Conservation (phyloP, 2,797 vertebrate genomes). For the Neoniphon sammara region DNA sequence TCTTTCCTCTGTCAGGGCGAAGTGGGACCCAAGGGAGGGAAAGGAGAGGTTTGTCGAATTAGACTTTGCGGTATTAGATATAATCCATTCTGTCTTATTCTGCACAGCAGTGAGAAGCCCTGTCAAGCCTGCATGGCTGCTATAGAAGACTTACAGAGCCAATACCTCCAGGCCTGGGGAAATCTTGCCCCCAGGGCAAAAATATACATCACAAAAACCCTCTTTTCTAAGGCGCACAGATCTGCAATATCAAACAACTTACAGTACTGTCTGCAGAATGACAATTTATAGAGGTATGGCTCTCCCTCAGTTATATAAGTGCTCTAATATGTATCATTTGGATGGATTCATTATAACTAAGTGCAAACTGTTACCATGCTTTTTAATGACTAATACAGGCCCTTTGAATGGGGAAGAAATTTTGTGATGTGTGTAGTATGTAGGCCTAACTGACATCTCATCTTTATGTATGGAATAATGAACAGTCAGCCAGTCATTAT, state of each 20-base stretch:
- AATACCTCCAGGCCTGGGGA: conserved; percentile 60
- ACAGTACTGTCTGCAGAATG: conserved; percentile 56
- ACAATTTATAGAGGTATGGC: conserved; percentile 41
- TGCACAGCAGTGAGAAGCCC: conserved; percentile 58
- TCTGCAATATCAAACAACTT: conserved; percentile 65
- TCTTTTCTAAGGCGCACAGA: conserved; percentile 53
- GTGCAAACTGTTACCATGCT: not conserved
- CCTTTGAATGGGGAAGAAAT: too few species aligned
- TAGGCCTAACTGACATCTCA: too few species aligned
- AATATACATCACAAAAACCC: conserved; percentile 69
- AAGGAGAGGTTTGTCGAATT: conserved; percentile 87
- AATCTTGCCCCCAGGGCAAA: conserved; percentile 63
- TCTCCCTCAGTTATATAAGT: not conserved
- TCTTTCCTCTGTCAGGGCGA: conserved; percentile 80
- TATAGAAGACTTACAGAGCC: conserved; percentile 64
- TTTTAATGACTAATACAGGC: conserved; percentile 8
- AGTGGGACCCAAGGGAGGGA: conserved; percentile 82
- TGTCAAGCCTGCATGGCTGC: conserved; percentile 64
- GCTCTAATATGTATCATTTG: conserved; percentile 12
- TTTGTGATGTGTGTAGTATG: too few species aligned
- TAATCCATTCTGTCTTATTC: conserved; percentile 77
- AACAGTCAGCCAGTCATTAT: too few species aligned
- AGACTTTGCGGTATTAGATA: conserved; percentile 74
- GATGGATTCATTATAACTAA: conserved; percentile 8
- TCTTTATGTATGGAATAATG: too few species aligned